Conservation (phyloP, 1,140 invertebrate species). For the Parasteatoda tepidariorum region DNA sequence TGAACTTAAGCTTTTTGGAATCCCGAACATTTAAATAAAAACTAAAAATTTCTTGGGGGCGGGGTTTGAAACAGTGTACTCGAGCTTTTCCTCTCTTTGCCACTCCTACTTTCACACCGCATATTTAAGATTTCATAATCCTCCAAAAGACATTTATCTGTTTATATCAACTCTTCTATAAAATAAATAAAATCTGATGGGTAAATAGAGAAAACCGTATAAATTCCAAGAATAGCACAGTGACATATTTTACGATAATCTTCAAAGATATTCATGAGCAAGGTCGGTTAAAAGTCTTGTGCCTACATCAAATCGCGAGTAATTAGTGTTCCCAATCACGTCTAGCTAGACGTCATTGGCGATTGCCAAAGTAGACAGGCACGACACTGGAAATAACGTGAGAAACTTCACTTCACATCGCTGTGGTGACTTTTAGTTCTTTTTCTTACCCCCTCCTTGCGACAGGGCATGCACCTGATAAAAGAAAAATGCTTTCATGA, state of each 20-base stretch:
- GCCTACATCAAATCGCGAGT: slow-evolving; percentile 3
- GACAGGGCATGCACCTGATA: slow-evolving; percentile 6
- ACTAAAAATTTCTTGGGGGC: no score
- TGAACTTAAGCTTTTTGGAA: no score
- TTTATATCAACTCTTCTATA: background rate
- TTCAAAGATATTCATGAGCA: background rate
- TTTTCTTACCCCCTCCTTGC: background rate
- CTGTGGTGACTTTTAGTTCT: background rate
- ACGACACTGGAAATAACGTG: slow-evolving; percentile 15
- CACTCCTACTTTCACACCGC: background rate
- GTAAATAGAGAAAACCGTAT: background rate
- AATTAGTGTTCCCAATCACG: slow-evolving; percentile 41
- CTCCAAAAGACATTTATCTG: background rate
- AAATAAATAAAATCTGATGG: background rate
- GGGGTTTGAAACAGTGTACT: no score
- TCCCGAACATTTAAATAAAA: no score
- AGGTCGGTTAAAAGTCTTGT: background rate
- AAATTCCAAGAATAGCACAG: slow-evolving; percentile 39
- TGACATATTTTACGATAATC: slow-evolving; percentile 47
- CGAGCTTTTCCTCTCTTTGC: background rate
- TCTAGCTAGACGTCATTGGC: slow-evolving; percentile 8
- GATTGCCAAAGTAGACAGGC: slow-evolving; percentile 21
- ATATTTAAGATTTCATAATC: background rate
- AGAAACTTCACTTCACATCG: slow-evolving; percentile 20
- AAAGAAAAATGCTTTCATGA: background rate